Evolutionary conservation across 2,113 vertebrate genomes (phyloP).

Genomic region (Acinonyx jubatus): DNA sequence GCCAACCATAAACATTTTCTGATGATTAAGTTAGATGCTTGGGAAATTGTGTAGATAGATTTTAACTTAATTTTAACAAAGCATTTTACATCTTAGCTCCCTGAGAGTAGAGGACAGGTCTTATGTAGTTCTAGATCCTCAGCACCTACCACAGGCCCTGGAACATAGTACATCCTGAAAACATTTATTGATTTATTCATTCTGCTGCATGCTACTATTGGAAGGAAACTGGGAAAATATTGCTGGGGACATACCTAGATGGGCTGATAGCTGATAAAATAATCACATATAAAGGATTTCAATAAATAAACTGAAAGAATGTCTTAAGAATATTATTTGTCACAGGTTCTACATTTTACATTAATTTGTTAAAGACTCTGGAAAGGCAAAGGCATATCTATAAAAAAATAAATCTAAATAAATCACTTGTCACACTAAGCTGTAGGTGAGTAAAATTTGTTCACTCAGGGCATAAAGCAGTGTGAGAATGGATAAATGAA

Average conservation of each 20-base stretch:
- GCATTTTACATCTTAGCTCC: not conserved
- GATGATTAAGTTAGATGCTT: not conserved
- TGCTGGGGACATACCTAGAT: not conserved
- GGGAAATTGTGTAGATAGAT: not conserved
- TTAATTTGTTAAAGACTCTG: not conserved
- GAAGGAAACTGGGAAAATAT: not conserved
- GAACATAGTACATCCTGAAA: not conserved
- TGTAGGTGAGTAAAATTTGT: not conserved
- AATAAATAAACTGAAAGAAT: not conserved
- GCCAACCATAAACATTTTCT: not conserved
- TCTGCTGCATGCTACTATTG: not conserved
- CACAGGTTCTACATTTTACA: not conserved
- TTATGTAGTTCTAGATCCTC: not conserved
- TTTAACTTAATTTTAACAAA: slow-evolving; percentile 29
- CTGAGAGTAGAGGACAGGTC: not conserved
- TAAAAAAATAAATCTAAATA: not conserved
- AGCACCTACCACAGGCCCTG: not conserved
- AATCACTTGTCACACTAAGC: not conserved
- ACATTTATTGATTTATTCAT: not conserved
- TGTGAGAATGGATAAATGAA: not conserved
- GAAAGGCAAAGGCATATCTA: not conserved
- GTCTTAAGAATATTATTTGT: not conserved
- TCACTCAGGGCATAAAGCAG: not conserved
- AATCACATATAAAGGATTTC: not conserved
- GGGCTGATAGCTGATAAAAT: not conserved